These are phyloP conservation scores for Scolopax bukidnonensis DNA, from an alignment of 2,797 vertebrate genomes.

Conservation along the genomic window DNA sequence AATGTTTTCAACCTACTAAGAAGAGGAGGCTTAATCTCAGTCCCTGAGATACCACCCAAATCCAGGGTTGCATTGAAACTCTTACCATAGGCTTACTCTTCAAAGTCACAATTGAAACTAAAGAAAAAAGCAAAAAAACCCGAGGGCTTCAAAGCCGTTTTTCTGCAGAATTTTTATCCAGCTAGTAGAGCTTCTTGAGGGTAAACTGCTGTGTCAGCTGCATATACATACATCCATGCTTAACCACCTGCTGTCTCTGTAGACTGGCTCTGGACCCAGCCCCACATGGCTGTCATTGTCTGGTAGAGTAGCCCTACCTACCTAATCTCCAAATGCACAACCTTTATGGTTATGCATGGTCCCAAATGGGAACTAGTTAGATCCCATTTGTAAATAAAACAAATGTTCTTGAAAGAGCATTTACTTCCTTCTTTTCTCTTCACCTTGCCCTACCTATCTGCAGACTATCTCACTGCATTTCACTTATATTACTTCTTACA, in stretches of 20 bases:
- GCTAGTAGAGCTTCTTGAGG: neutral
- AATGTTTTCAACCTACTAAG: neutral
- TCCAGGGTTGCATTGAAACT: neutral
- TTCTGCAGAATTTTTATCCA: neutral
- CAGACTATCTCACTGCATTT: neutral
- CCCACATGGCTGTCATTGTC: neutral
- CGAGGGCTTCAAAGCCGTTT: neutral
- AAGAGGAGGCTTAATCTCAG: neutral
- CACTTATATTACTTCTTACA: neutral
- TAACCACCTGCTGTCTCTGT: neutral
- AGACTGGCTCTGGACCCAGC: neutral
- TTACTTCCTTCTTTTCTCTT: neutral
- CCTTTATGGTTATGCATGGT: neutral
- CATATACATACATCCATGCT: neutral
- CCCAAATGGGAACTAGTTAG: neutral
- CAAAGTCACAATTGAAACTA: neutral
- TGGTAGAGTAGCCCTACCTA: neutral
- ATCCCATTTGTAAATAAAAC: neutral
- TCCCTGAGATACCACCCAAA: neutral
- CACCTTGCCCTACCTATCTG: neutral
- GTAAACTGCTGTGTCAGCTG: neutral
- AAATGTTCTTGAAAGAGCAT: neutral
- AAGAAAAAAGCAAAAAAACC: neutral
- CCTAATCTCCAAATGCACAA: neutral
- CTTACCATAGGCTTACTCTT: neutral